Percentiles rank a stretch among this genome's conserved stretches.
Evolutionary conservation across 2,113 vertebrate species (phyloP).

Genomic region (Dicentrarchus labrax): DNA sequence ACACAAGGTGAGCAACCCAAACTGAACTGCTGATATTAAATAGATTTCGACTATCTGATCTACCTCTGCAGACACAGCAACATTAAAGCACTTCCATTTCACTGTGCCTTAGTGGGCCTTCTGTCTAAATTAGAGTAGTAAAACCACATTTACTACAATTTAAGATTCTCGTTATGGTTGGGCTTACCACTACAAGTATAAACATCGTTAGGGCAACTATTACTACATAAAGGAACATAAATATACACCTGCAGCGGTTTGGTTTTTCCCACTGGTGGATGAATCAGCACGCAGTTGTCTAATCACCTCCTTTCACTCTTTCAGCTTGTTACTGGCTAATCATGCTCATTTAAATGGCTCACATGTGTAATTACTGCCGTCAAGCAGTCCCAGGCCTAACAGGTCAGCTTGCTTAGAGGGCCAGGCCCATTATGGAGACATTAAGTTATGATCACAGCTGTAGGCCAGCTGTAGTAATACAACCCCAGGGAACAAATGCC

Average conservation of each 20-base stretch:
- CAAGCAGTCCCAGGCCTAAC: slow-evolving; percentile 74
- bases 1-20: slow-evolving; percentile 61
- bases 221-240: slow-evolving; percentile 54
- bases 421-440: slow-evolving; percentile 70
- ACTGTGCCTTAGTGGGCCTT: slow-evolving; percentile 17
- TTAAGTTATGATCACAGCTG: slow-evolving; percentile 81
- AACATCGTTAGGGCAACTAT: slow-evolving; percentile 62
- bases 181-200: slow-evolving; percentile 42
- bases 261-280: slow-evolving; percentile 58
- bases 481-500: slow-evolving; percentile 70
- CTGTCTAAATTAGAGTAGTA: slow-evolving; percentile 45
- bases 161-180: slow-evolving; percentile 53
- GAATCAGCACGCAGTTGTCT: slow-evolving; percentile 70
- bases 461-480: slow-evolving; percentile 75
- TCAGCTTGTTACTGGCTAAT: slow-evolving; percentile 77
- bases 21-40: slow-evolving; percentile 52
- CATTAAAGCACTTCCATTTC: slow-evolving; percentile 50
- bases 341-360: slow-evolving; percentile 77
- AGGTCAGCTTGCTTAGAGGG: slow-evolving; percentile 75
- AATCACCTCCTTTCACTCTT: slow-evolving; percentile 78
- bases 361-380: slow-evolving; percentile 78
- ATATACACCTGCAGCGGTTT: slow-evolving; percentile 69
- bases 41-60: slow-evolving; percentile 50
- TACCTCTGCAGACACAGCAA: slow-evolving; percentile 34
- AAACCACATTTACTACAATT: slow-evolving; percentile 61